Evolutionary conservation across 2,888 invertebrate species (phyloP), one percentile per base, ranked within the genome.

Genomic region (Tenthredo livida): DNA sequence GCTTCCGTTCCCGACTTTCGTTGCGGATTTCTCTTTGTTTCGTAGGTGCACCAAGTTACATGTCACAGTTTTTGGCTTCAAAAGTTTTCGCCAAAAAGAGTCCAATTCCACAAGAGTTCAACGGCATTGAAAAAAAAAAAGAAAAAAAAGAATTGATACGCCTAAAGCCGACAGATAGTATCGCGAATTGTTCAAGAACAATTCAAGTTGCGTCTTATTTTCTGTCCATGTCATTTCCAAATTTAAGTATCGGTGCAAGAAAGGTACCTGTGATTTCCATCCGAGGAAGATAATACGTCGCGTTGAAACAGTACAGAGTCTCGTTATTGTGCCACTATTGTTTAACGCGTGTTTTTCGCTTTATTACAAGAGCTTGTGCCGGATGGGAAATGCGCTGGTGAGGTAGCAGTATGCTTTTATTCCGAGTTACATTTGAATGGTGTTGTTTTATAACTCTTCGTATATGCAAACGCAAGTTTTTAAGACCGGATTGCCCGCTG

Each of bases 391-490:
- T 80, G 80, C 61, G n/a, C 58, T 37, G 33, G 77, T 61, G 40
- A 61, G 37, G 21, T n/a, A 40, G 40, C 80, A 40, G 58, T 61
- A 61, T 61, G 80, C 61, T 80, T 80, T 80, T 80, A 80, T 61
- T 80, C 61, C 33, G 58, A 80, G 58, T 80, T 61, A 80, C 80
- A 80, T 80, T 80, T 61, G 80, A 80, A 80, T 33, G 61, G 80
- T 80, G 80, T 80, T 80, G 80, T 80, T 80, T 80, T 80, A 80
- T 61, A 80, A 80, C 80, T 80, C 61, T 80, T 50, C 80, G 80
- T 80, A 43, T 80, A 80, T 80, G 80, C 80, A 40, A 61, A 80
- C 37, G 58, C 80, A 58, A 80, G 61, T 80, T 80, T 80, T 80
- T 80, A 80, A 80, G 80, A 80, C 80, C 80, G 80, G 80, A 80